Percentiles rank a stretch among this genome's conserved stretches.
Conservation (phyloP, 2,888 invertebrate genomes). For the Tortrix viridana region DNA sequence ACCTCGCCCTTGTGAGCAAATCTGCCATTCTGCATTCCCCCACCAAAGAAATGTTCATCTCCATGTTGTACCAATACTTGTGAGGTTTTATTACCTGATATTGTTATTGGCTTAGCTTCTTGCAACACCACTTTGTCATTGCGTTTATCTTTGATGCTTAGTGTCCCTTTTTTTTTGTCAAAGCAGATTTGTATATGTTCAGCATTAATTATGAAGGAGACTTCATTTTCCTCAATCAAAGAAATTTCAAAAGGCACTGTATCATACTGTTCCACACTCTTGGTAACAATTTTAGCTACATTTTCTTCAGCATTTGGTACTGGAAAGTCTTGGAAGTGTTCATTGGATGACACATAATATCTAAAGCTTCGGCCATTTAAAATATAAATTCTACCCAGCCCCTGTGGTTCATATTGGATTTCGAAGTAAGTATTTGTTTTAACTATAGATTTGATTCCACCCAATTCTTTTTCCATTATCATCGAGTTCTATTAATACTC, state of each 20-base stretch:
- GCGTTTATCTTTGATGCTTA: conserved; percentile 62
- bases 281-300: conserved; percentile 64
- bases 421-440: conserved; percentile 59
- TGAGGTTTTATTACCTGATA: conserved; percentile 51
- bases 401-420: conserved; percentile 61
- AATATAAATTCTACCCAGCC: conserved; percentile 63
- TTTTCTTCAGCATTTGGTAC: conserved; percentile 62
- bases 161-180: conserved; percentile 62
- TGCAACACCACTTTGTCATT: conserved; percentile 62
- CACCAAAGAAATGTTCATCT: conserved; percentile 73
- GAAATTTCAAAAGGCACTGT: conserved; percentile 60
- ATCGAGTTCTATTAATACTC: conserved; percentile 25
- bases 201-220: conserved; percentile 57
- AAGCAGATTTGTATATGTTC: conserved; percentile 64
- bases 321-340: conserved; percentile 67
- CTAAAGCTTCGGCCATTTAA: conserved; percentile 71
- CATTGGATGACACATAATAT: conserved; percentile 69
- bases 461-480: conserved; percentile 42
- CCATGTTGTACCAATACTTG: conserved; percentile 60
- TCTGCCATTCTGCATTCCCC: conserved; percentile 78
- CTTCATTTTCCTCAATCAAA: conserved; percentile 48
- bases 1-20: conserved; percentile 71
- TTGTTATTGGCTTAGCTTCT: conserved; percentile 60
- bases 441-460: conserved; percentile 54
- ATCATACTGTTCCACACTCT: conserved; percentile 62